Base-by-base conservation (phyloP, 2,113 vertebrate genomes). In the Psilopogon haemacephalus region DNA sequence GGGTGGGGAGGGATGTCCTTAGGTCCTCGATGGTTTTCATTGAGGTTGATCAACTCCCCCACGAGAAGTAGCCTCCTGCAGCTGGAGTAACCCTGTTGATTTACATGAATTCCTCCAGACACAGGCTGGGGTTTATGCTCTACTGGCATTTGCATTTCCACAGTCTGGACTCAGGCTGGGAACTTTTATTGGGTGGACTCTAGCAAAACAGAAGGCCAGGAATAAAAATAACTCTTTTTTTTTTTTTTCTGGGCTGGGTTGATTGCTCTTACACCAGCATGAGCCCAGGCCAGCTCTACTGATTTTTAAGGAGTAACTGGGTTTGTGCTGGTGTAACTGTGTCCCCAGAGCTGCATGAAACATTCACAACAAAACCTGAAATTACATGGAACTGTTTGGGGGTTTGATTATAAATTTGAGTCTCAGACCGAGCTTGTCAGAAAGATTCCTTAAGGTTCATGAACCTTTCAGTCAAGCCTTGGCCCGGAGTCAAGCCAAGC, bases 381-480 rank as follows among this genome's bases (percentile, higher is more conserved):
- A 94, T 96, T 91, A 80, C 11, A 19, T 88, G 90, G 72, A 96
- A 73, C 89, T 92, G 63, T 88, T 93, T 72, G 33, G 86, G 87
- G 75, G 81, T 94, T 96, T 96, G 91, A 82, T 95, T 95, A 88
- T 79, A 96, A 94, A 91, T 90, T 44, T 78, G 75, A 95, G 91
- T 86, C 86, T 97, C 83, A 83, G 94, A 95, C 90, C 0, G 2
- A 93, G 89, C 86, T 95, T 93, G 95, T 97, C 93, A 90, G n/a
- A 96, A 95, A 94, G 96, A 96, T 96, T 96, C 94, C 89, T 95
- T 63, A 83, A 95, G 95, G 97, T 96, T 97, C 89, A 56, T 95
- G 96, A 97, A 96, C 97, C 92, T 95, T 94, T 97, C 95, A 96
- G 88, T 96, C 94, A 96, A 94, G 58, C 67, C 52, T 93, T 96